These are phyloP conservation scores for Brassicogethes aeneus DNA, from an alignment of 2,888 invertebrate species.

Conservation along the genomic window DNA sequence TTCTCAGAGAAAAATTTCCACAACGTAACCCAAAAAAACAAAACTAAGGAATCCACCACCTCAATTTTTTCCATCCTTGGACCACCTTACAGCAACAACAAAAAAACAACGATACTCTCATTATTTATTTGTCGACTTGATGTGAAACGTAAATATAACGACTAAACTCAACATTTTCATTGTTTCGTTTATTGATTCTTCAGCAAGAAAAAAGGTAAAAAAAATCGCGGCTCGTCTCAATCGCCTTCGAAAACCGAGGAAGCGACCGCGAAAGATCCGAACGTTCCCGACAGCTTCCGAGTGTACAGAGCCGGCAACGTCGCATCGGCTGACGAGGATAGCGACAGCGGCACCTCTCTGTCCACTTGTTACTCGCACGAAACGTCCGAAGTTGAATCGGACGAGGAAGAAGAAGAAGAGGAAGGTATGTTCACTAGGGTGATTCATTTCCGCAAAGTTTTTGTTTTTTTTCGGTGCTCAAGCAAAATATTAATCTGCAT, in stretches of 20 bases:
- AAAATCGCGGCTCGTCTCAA: constrained; percentile 36
- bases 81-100: too few relatives aligned
- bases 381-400: constrained; percentile 37
- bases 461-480: too few relatives aligned
- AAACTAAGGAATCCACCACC: too few relatives aligned
- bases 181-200: not conserved
- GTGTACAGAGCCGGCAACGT: constrained; percentile 43
- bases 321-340: constrained; percentile 36
- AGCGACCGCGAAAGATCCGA: constrained; percentile 16
- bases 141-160: constrained; percentile 11
- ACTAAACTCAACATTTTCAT: not conserved
- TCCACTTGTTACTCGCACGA: constrained; percentile 42
- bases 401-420: constrained; percentile 25
- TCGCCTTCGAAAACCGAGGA: constrained; percentile 23
- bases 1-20: too few relatives aligned
- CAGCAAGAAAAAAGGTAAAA: constrained; percentile 35
- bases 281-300: constrained; percentile 45
- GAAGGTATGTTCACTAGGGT: too few relatives aligned
- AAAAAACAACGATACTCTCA: too few relatives aligned
- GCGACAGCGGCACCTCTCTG: constrained; percentile 39
- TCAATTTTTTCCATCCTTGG: too few relatives aligned
- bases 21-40: too few relatives aligned
- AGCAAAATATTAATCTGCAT: too few relatives aligned
- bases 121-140: too few relatives aligned
- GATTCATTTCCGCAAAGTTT: too few relatives aligned